Evolutionary conservation across 2,888 invertebrate species (phyloP).

Genomic region (Athrips mouffetella): DNA sequence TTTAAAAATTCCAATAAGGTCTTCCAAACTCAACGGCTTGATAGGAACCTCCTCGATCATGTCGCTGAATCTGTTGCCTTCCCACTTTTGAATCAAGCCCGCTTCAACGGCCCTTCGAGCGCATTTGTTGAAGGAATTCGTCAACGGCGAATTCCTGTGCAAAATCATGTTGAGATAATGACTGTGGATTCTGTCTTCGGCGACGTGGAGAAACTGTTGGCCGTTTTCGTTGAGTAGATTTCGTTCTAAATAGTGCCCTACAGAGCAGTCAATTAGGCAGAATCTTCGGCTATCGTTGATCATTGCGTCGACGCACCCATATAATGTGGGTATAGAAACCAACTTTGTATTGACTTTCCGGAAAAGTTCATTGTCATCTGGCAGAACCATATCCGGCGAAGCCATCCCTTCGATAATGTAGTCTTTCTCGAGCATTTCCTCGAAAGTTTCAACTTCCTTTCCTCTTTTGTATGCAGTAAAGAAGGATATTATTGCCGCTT

Average conservation of each 20-base stretch:
- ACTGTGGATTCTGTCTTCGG: constrained; percentile 61
- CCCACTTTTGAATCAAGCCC: constrained; percentile 67
- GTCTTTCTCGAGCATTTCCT: constrained; percentile 60
- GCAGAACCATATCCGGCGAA: constrained; percentile 63
- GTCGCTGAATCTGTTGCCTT: constrained; percentile 53
- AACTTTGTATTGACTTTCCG: constrained; percentile 52
- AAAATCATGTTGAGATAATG: constrained; percentile 56
- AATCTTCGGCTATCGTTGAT: constrained; percentile 50
- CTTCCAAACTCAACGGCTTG: constrained; percentile 49
- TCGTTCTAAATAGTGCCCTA: constrained; percentile 51
- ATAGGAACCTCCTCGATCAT: constrained; percentile 54
- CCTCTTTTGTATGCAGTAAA: constrained; percentile 62
- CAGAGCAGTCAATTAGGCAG: constrained; percentile 65
- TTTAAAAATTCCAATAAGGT: constrained; percentile 53
- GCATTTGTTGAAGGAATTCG: constrained; percentile 46
- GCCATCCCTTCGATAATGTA: constrained; percentile 62
- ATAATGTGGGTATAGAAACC: constrained; percentile 42
- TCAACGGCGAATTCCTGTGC: constrained; percentile 53
- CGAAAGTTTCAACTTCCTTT: constrained; percentile 63
- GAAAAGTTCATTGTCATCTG: constrained; percentile 54
- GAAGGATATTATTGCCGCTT: constrained; percentile 65
- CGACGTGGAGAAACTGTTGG: constrained; percentile 62
- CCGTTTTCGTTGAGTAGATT: constrained; percentile 57
- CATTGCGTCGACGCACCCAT: constrained; percentile 48
- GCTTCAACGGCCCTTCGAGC: constrained; percentile 54